A percentile compares a stretch with the other conserved stretches of the same genome.
phyloP scores from a whole-genome alignment of 1,140 invertebrate species.

The Cherax quadricarinatus region DNA sequence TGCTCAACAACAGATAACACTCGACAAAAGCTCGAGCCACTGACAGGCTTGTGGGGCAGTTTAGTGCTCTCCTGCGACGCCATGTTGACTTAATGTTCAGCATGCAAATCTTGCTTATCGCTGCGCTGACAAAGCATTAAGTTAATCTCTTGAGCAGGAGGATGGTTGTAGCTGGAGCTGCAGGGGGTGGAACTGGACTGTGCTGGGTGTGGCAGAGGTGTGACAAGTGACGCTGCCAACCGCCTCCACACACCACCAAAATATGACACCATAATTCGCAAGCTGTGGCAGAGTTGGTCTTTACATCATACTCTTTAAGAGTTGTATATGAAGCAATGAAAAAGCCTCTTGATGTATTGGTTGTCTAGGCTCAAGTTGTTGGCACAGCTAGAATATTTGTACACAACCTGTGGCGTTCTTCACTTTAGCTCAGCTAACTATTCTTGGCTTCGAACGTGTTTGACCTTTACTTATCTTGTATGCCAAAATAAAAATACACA shows the following conservation, averaged over 20 bases:
- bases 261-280: not conserved
- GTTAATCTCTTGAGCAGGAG: not conserved
- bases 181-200: not conserved
- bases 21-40: not conserved
- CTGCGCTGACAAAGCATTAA: slow-evolving; percentile 1
- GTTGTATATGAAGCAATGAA: not conserved
- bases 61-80: not conserved
- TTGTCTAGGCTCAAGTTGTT: not conserved
- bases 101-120: not conserved
- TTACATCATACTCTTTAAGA: not conserved
- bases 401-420: not conserved
- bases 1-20: slow-evolving; percentile 3
- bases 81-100: not conserved
- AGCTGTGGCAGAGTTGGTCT: not conserved
- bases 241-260: not conserved
- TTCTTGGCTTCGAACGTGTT: not conserved
- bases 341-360: not conserved
- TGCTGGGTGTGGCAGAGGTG: not conserved
- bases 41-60: not conserved
- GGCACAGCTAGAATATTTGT: not conserved
- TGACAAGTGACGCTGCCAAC: not conserved
- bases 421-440: not conserved
- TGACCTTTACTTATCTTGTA: not conserved
- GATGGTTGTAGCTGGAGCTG: not conserved
- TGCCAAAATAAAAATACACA: not conserved